These are phyloP conservation scores for Epinotia bilunana DNA, from an alignment of 2,888 invertebrate species.

Conservation along the genomic window DNA sequence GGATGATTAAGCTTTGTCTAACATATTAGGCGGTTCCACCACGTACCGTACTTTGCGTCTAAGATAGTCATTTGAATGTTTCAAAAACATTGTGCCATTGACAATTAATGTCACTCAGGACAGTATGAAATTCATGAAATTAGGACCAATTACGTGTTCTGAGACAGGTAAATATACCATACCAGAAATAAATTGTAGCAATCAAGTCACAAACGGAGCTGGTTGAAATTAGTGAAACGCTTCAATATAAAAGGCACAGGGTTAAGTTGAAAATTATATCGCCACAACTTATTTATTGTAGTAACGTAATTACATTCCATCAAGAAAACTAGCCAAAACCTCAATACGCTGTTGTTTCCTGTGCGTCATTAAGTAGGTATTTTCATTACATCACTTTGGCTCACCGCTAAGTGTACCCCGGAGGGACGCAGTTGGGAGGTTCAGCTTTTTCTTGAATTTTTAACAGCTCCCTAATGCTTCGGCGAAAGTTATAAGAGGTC, in stretches of 20 bases:
- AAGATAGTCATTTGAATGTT: not conserved
- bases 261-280: not conserved
- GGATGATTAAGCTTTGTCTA: conserved; percentile 21
- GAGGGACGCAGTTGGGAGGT: conserved; percentile 67
- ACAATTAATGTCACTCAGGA: too few species aligned
- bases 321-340: conserved; percentile 29
- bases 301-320: not conserved
- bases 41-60: not conserved
- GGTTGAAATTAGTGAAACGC: too few species aligned
- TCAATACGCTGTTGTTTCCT: conserved; percentile 51
- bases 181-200: too few species aligned
- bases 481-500: conserved; percentile 57
- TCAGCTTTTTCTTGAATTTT: conserved; percentile 76
- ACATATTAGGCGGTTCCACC: conserved; percentile 18
- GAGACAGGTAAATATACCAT: too few species aligned
- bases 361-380: conserved; percentile 69
- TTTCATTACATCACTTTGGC: conserved; percentile 66
- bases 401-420: conserved; percentile 66
- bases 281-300: not conserved
- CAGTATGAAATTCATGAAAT: too few species aligned
- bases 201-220: too few species aligned
- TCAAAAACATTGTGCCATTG: not conserved
- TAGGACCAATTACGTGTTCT: too few species aligned
- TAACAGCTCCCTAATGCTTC: conserved; percentile 63
- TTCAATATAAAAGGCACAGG: too few species aligned